A percentile compares a stretch with the other conserved stretches of the same genome.
phyloP scores from a whole-genome alignment of 2,113 vertebrate species.

The Garra rufa region DNA sequence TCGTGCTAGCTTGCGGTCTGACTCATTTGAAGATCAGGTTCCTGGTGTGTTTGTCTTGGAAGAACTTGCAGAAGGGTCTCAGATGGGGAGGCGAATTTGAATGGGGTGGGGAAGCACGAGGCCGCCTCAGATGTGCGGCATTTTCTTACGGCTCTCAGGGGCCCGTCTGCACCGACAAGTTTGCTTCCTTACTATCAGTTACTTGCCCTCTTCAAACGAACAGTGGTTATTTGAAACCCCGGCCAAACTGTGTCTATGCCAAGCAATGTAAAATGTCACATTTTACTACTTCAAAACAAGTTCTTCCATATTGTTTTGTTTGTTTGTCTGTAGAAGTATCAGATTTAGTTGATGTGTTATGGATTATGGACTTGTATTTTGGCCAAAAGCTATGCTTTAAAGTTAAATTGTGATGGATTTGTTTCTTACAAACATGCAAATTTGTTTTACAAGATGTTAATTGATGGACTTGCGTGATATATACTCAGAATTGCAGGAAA shows the following conservation, averaged over 20 bases:
- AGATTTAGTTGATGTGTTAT: neutral
- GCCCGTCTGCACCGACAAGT: slow-evolving; percentile 59
- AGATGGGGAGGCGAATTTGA: slow-evolving; percentile 56
- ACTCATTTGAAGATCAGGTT: slow-evolving; percentile 65
- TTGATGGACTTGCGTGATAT: neutral
- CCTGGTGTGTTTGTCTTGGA: slow-evolving; percentile 79
- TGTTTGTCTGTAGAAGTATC: neutral
- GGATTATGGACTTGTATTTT: neutral
- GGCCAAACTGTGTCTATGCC: slow-evolving; percentile 25
- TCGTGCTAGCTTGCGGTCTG: slow-evolving; percentile 67
- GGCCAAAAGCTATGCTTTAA: neutral
- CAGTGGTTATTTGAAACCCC: slow-evolving; percentile 45
- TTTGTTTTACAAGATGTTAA: neutral
- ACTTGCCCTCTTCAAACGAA: slow-evolving; percentile 54
- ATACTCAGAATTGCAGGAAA: too few species aligned
- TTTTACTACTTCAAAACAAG: neutral
- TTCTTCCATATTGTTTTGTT: neutral
- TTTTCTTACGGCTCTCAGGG: slow-evolving; percentile 63
- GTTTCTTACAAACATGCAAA: neutral
- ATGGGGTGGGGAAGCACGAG: slow-evolving; percentile 18
- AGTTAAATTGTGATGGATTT: neutral
- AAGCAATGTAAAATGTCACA: neutral
- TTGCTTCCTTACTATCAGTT: slow-evolving; percentile 52
- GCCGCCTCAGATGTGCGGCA: slow-evolving; percentile 65
- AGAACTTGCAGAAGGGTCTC: slow-evolving; percentile 60